Percentiles rank a stretch among this genome's conserved stretches.
phyloP scores from a whole-genome alignment of 2,113 vertebrate genomes.

The Melanocharis versteri region DNA sequence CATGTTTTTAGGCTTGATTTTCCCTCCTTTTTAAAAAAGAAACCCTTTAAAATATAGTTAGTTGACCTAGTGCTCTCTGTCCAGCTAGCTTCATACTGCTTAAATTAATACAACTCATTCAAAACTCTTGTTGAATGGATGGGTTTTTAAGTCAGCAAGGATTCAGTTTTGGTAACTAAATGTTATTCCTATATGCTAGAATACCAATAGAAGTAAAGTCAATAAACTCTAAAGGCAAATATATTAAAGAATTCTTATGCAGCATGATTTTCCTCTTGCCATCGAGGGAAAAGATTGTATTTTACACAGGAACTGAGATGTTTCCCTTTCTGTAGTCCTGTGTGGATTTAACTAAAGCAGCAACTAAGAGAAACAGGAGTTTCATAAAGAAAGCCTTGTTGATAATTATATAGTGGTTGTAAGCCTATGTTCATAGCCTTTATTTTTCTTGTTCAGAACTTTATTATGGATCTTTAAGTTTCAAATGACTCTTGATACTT shows the following conservation, averaged over 20 bases:
- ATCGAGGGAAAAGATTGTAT: slow-evolving; percentile 31
- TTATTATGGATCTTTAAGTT: slow-evolving; percentile 48
- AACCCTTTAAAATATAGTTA: not conserved
- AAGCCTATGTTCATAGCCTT: not conserved
- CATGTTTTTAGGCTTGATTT: not conserved
- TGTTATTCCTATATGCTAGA: slow-evolving; percentile 38
- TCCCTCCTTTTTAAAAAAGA: not conserved
- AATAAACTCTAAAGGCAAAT: slow-evolving; percentile 51
- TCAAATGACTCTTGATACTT: slow-evolving; percentile 52
- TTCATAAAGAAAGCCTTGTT: slow-evolving; percentile 62
- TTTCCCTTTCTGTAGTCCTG: slow-evolving; percentile 58
- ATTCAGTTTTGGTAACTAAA: slow-evolving; percentile 16
- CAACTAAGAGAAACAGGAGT: slow-evolving; percentile 53
- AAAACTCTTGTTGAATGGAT: slow-evolving; percentile 2
- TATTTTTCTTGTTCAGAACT: slow-evolving; percentile 59
- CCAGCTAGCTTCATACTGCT: not conserved
- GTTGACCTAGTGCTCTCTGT: not conserved
- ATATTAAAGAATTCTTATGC: slow-evolving; percentile 46
- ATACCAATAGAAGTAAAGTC: slow-evolving; percentile 36
- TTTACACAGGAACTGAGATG: slow-evolving; percentile 52
- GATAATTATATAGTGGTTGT: slow-evolving; percentile 40
- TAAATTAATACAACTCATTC: slow-evolving; percentile 16
- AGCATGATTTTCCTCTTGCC: slow-evolving; percentile 44
- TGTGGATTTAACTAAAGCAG: slow-evolving; percentile 51
- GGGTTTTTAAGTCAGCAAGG: slow-evolving; percentile 4